Conservation (phyloP, 2,113 vertebrate species). For the Misgurnus mizolepis region DNA sequence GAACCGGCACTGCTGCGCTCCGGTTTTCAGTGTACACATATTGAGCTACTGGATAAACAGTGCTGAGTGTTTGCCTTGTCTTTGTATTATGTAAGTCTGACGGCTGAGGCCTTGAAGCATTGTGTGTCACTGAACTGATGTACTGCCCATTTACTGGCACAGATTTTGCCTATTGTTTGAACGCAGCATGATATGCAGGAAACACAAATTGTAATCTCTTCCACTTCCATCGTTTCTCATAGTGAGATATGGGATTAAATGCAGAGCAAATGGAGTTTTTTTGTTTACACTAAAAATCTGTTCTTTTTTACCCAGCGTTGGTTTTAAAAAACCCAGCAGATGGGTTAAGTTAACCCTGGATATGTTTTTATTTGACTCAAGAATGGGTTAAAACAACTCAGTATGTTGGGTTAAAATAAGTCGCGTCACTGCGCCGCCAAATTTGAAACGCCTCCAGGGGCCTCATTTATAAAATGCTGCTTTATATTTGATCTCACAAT, state of each 20-base stretch:
- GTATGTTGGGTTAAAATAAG: too few relatives aligned
- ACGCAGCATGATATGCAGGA: slow-evolving; percentile 36
- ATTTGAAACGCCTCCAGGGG: too few relatives aligned
- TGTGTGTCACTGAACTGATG: slow-evolving; percentile 60
- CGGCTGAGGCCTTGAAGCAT: slow-evolving; percentile 53
- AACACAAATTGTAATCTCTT: background rate
- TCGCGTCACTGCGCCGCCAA: too few relatives aligned
- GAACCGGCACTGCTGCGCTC: background rate
- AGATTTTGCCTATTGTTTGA: slow-evolving; percentile 48
- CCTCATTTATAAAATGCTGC: too few relatives aligned
- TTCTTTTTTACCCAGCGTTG: too few relatives aligned
- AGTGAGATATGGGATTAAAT: background rate
- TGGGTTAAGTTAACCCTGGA: too few relatives aligned
- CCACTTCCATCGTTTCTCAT: too few relatives aligned
- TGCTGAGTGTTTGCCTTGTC: slow-evolving; percentile 57
- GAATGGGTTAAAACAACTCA: too few relatives aligned
- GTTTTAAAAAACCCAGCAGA: too few relatives aligned
- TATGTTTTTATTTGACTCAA: too few relatives aligned
- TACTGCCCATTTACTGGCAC: slow-evolving; percentile 62
- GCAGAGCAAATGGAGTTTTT: background rate
- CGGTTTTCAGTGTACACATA: slow-evolving; percentile 2
- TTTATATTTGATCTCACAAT: too few relatives aligned
- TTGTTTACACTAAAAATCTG: too few relatives aligned
- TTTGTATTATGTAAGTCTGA: slow-evolving; percentile 53
- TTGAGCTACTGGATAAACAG: slow-evolving; percentile 51